Conservation (phyloP, 2,113 vertebrate species). For the Ptychochromis oligacanthus region DNA sequence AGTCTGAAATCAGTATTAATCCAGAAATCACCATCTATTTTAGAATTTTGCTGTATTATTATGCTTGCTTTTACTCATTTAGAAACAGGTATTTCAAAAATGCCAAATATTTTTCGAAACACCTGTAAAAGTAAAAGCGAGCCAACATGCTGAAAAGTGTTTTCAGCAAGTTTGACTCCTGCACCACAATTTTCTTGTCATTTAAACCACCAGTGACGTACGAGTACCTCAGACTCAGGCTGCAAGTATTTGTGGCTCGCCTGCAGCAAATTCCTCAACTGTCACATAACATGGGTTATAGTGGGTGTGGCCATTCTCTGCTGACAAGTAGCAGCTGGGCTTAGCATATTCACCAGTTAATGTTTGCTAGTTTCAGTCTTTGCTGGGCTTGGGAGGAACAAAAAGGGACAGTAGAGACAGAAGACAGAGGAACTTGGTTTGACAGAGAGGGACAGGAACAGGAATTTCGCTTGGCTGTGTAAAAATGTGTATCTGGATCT, state of each 20-base stretch:
- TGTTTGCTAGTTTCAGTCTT: constrained; percentile 15
- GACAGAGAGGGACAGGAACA: neutral
- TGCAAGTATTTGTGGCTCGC: constrained; percentile 75
- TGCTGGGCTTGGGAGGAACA: constrained; percentile 6
- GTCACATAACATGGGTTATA: constrained; percentile 61
- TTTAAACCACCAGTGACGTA: constrained; percentile 50
- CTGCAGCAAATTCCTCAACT: constrained; percentile 75
- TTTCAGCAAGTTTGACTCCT: constrained; percentile 24
- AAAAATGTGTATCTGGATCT: neutral
- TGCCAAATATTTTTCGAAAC: constrained; percentile 24
- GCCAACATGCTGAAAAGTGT: constrained; percentile 14
- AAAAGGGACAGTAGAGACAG: neutral
- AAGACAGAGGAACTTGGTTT: neutral
- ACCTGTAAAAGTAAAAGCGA: constrained; percentile 9
- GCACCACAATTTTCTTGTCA: constrained; percentile 40
- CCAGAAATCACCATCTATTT: neutral
- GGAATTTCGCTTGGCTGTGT: neutral
- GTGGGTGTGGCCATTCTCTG: constrained; percentile 62
- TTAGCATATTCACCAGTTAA: neutral
- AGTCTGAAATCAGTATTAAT: neutral
- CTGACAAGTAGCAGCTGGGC: constrained; percentile 3
- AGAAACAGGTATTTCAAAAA: constrained; percentile 23
- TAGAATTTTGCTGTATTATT: neutral
- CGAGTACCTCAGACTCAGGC: constrained; percentile 57
- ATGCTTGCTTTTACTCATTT: neutral